phyloP scores from a whole-genome alignment of 2,888 invertebrate species.

The Merodon equestris region DNA sequence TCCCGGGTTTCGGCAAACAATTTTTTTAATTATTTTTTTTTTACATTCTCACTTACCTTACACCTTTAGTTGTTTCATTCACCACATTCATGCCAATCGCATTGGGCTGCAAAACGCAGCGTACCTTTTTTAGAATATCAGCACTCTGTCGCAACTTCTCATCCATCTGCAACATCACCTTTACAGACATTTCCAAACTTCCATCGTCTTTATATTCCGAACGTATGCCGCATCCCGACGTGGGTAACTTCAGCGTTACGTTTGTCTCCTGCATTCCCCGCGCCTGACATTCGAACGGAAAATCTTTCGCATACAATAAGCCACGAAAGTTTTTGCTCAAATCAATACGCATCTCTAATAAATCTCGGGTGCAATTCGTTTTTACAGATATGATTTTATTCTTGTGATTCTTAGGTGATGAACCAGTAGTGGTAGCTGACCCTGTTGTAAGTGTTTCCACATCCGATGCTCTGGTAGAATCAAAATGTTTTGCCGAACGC shows the following conservation, averaged over 20 bases:
- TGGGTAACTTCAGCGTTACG: conserved; percentile 75
- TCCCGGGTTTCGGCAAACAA: conserved; percentile 70
- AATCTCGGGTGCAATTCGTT: conserved; percentile 83
- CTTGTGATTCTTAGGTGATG: conserved; percentile 70
- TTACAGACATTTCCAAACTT: conserved; percentile 83
- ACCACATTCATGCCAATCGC: conserved; percentile 76
- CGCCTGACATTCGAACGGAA: conserved; percentile 85
- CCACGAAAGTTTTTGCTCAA: conserved; percentile 83
- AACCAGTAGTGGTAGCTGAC: conserved; percentile 17
- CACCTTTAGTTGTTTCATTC: conserved; percentile 41
- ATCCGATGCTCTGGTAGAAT: conserved; percentile 43
- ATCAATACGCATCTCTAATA: conserved; percentile 82
- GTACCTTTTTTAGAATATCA: conserved; percentile 84
- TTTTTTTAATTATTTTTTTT: conserved; percentile 12
- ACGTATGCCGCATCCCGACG: conserved; percentile 84
- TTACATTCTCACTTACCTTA: conserved; percentile 33
- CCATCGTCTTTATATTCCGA: conserved; percentile 80
- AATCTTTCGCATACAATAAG: conserved; percentile 86
- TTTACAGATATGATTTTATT: conserved; percentile 82
- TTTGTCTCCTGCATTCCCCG: conserved; percentile 79
- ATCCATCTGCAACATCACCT: conserved; percentile 87
- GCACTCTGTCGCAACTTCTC: conserved; percentile 85
- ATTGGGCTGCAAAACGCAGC: conserved; percentile 79
- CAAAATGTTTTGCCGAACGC: conserved; percentile 38
- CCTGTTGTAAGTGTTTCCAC: conserved; percentile 21